phyloP scores from a whole-genome alignment of 2,888 invertebrate genomes.

The Lepidonotus clava region DNA sequence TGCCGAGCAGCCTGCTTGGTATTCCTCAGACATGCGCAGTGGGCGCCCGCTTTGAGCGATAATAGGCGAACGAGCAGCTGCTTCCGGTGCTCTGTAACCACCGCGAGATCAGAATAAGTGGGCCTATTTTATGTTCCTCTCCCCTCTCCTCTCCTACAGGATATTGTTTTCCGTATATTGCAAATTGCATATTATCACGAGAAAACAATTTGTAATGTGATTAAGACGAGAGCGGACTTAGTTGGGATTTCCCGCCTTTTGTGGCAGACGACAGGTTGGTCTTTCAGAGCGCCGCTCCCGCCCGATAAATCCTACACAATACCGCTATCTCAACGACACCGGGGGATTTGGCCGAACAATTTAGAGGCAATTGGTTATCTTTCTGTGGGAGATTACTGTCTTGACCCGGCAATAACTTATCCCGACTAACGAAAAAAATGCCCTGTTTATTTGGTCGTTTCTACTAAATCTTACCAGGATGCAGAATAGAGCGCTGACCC shows the following conservation, averaged over 20 bases:
- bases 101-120: slow-evolving; percentile 49
- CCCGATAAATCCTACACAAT: slow-evolving; percentile 37
- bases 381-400: not conserved
- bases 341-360: slow-evolving; percentile 30
- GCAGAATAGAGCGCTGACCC: not conserved
- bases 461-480: not conserved
- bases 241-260: slow-evolving; percentile 3
- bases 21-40: not conserved
- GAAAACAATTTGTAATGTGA: slow-evolving; percentile 49
- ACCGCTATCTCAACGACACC: not conserved
- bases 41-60: slow-evolving; percentile 48
- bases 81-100: slow-evolving; percentile 49
- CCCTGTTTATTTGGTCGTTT: not conserved
- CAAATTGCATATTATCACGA: slow-evolving; percentile 54
- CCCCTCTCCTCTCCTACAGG: slow-evolving; percentile 19
- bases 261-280: not conserved
- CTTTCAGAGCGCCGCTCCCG: slow-evolving; percentile 20
- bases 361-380: slow-evolving; percentile 50
- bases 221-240: not conserved
- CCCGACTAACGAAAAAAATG: not conserved
- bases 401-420: slow-evolving; percentile 12
- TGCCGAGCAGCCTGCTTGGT: not conserved
- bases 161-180: slow-evolving; percentile 54
- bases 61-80: slow-evolving; percentile 51
- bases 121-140: slow-evolving; percentile 34